Evolutionary conservation across 1,140 invertebrate species (phyloP).

Genomic region (Scaptomyza pallida): DNA sequence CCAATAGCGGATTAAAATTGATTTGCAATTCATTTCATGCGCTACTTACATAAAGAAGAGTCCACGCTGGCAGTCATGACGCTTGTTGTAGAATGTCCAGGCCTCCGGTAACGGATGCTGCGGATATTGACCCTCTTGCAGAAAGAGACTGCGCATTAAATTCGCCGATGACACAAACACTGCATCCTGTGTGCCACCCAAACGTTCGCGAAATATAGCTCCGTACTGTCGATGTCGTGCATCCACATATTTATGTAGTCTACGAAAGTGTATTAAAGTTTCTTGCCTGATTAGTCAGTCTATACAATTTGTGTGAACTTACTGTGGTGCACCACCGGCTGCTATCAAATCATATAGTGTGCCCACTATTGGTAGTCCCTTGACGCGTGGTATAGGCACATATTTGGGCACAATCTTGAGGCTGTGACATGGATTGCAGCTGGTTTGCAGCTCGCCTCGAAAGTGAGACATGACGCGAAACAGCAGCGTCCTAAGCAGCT

Average conservation of each 20-base stretch:
- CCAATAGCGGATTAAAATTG: conserved; percentile 29
- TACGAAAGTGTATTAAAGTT: conserved; percentile 37
- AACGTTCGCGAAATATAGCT: conserved; percentile 89
- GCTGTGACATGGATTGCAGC: conserved; percentile 13
- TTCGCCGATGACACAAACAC: conserved; percentile 87
- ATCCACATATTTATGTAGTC: conserved; percentile 90
- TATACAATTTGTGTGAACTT: conserved; percentile 32
- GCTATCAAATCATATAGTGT: conserved; percentile 85
- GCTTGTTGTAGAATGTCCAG: conserved; percentile 91
- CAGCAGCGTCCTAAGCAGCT: conserved; percentile 42
- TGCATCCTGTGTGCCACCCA: conserved; percentile 86
- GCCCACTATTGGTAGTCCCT: conserved; percentile 86
- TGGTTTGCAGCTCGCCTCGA: conserved; percentile 9
- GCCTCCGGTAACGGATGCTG: conserved; percentile 91
- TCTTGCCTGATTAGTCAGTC: not conserved
- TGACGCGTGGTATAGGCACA: conserved; percentile 60
- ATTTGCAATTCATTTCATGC: conserved; percentile 69
- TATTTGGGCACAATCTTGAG: conserved; percentile 51
- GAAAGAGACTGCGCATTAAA: conserved; percentile 89
- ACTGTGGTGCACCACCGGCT: conserved; percentile 85
- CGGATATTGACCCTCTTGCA: conserved; percentile 91
- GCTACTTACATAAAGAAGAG: conserved; percentile 92
- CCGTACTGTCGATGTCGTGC: conserved; percentile 89
- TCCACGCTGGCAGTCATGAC: conserved; percentile 89
- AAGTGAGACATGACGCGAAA: conserved; percentile 28